phyloP scores from a whole-genome alignment of 1,140 invertebrate species.

The Heliconius hermathena region DNA sequence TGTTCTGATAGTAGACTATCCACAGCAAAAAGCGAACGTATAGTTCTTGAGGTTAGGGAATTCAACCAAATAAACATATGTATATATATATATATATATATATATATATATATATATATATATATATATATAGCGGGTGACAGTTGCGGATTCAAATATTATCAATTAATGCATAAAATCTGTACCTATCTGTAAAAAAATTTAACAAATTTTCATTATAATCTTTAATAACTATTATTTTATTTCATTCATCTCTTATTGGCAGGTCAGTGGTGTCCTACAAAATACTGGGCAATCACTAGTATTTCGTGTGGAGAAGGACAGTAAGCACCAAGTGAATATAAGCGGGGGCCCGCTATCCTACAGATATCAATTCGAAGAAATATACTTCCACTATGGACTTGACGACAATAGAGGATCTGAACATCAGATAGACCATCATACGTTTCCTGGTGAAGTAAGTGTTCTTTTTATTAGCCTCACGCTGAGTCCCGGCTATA shows the following conservation, averaged over 20 bases:
- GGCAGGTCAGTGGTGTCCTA: conserved; percentile 91
- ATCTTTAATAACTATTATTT: neutral
- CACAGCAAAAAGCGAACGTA: too few species aligned
- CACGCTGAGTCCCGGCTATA: neutral
- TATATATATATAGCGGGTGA: too few species aligned
- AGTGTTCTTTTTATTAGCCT: conserved; percentile 49
- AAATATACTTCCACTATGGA: conserved; percentile 97
- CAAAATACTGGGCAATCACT: conserved; percentile 96
- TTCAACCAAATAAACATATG: too few species aligned
- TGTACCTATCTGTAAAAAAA: too few species aligned
- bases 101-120: too few species aligned
- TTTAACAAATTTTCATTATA: neutral
- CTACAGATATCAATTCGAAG: conserved; percentile 96
- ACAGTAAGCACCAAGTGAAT: conserved; percentile 92
- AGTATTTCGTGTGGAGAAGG: conserved; percentile 94
- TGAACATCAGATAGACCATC: conserved; percentile 95
- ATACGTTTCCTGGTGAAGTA: conserved; percentile 97
- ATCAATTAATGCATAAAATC: too few species aligned
- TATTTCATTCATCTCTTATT: neutral
- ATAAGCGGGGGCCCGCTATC: conserved; percentile 97
- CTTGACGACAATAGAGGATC: conserved; percentile 93
- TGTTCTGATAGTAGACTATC: too few species aligned
- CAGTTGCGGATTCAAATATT: too few species aligned
- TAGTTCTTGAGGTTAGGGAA: too few species aligned
- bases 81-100: too few species aligned